A percentile compares a stretch with the other conserved stretches of the same genome.
Conservation (phyloP, 2,888 invertebrate genomes). For the Matsumyia berberina region DNA sequence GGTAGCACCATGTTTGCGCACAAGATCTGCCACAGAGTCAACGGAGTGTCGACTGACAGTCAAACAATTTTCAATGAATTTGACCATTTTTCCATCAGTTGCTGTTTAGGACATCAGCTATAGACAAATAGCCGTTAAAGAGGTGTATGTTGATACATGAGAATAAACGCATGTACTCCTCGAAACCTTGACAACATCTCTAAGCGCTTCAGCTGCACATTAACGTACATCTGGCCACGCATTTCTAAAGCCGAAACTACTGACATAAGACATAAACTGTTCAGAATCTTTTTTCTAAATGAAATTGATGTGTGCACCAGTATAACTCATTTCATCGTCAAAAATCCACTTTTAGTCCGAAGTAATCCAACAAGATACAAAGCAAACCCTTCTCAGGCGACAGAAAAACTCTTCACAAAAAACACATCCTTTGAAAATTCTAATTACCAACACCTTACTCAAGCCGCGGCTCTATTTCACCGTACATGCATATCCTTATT, state of each 20-base stretch:
- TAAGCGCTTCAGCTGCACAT: no score
- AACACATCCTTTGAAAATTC: conserved; percentile 58
- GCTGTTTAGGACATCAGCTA: no score
- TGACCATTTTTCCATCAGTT: no score
- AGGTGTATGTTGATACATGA: no score
- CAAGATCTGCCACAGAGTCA: no score
- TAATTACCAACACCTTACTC: conserved; percentile 65
- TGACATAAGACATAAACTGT: not conserved
- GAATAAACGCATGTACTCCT: no score
- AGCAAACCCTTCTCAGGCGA: conserved; percentile 48
- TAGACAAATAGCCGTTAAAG: no score
- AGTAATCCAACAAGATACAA: conserved; percentile 41
- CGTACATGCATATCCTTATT: conserved; percentile 35
- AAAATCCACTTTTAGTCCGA: conserved; percentile 1
- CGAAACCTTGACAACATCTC: no score
- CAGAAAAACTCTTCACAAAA: conserved; percentile 36
- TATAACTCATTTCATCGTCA: not conserved
- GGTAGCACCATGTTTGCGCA: no score
- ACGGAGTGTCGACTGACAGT: no score
- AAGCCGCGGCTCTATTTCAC: not conserved
- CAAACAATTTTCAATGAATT: no score
- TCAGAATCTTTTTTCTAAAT: not conserved
- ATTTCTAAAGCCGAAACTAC: not conserved
- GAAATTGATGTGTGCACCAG: not conserved
- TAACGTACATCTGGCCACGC: no score